Conservation (phyloP, 1,140 invertebrate species). For the Geopemphigus sp. region DNA sequence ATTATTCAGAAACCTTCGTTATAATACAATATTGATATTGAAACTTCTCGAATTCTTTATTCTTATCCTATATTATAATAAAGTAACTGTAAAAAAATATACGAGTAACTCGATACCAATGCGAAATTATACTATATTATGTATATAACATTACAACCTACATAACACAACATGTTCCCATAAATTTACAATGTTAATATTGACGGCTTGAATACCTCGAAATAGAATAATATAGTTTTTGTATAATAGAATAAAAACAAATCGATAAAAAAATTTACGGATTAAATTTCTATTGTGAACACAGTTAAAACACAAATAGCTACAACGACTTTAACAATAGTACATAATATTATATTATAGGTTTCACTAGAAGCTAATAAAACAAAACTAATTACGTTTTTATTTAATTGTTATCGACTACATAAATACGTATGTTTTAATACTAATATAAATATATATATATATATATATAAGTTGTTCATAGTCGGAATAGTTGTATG, state of each 20-base stretch:
- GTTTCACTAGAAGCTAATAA: too few species aligned
- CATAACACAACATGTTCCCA: not conserved
- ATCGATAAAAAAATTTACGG: not conserved
- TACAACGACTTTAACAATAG: too few species aligned
- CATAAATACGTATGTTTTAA: too few species aligned
- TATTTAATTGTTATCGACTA: too few species aligned
- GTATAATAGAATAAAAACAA: not conserved
- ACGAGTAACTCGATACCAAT: constrained; percentile 1
- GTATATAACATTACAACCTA: not conserved
- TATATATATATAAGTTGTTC: too few species aligned
- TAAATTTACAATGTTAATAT: not conserved
- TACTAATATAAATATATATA: too few species aligned
- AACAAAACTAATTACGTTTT: too few species aligned
- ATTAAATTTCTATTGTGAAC: too few species aligned
- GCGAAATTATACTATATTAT: not conserved
- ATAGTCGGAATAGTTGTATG: too few species aligned
- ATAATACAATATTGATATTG: constrained; percentile 30
- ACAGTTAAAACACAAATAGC: too few species aligned
- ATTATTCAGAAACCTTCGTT: not conserved
- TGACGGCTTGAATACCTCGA: not conserved
- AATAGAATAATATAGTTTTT: not conserved
- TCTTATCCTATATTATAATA: not conserved
- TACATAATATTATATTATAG: too few species aligned
- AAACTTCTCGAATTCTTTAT: constrained; percentile 1
- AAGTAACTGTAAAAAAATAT: constrained; percentile 28